Base-by-base conservation (phyloP, 2,797 vertebrate species). In the Argentina silus region DNA sequence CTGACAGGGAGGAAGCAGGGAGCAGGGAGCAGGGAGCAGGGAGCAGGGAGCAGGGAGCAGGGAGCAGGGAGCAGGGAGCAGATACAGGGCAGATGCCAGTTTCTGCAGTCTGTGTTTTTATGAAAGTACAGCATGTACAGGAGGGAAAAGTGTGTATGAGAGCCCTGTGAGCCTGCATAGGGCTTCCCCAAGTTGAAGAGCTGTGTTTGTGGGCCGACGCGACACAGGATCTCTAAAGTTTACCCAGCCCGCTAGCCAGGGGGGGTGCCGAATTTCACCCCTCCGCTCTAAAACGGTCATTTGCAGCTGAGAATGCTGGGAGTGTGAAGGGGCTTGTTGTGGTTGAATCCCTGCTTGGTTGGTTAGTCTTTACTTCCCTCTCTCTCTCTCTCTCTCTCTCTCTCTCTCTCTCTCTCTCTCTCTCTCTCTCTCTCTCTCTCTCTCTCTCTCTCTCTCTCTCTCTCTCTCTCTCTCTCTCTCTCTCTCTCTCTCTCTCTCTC, bases 201-300 rank as follows among this genome's bases (percentile, higher is more conserved):
- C 81, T 82, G 71, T 70, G 75, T 87, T 82, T 84, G 87, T 71
- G 67, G 74, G 57, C 61, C 67, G 56, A 88, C 90, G 88, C 67
- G 56, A 88, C 90, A 89, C 86, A 88, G 89, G 88, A 91, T 91
- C 87, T 90, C 81, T 63, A 92, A 89, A 86, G 87, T 93, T 92
- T 91, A 85, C 87, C 57, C 69, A 89, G 83, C 85, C 86, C 85
- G 85, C 62, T 68, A 48, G 86, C 79, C 84, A 78, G 3, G 42
- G 78, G 78, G 81, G 85, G 90, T 93, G 93, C 88, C 77, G 17
- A 88, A 93, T 93, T 93, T 90, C 88, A 89, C 90, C 84, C 84
- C 81, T 86, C 43, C 64, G 64, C 87, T 93, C 91, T 90, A 92
- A 93, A 92, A 89, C 60, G 83, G 76, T 86, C 53, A 89, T 91